Conservation (phyloP, 2,797 vertebrate species). For the Sebastolobus altivelis region DNA sequence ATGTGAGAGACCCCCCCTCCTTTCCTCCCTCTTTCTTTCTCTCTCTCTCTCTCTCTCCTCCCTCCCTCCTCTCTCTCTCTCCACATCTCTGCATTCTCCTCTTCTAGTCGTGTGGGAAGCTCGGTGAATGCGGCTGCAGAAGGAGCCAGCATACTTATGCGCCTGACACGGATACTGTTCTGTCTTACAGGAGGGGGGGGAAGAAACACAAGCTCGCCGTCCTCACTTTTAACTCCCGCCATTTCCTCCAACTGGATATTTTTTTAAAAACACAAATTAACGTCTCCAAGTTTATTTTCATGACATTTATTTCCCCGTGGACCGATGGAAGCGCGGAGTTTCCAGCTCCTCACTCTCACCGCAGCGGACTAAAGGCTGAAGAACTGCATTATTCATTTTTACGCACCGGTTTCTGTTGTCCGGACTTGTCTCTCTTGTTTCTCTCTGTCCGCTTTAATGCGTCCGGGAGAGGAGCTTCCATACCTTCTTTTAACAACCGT, state of each 20-base stretch:
- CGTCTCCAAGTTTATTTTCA: constrained; percentile 11
- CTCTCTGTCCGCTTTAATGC: not conserved
- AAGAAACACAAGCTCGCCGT: constrained; percentile 22
- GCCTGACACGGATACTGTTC: constrained; percentile 63
- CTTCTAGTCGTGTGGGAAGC: constrained; percentile 72
- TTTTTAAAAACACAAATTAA: not conserved
- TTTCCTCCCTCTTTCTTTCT: not conserved
- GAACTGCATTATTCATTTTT: constrained; percentile 77
- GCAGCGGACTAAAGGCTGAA: constrained; percentile 65
- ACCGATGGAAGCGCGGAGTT: constrained; percentile 58
- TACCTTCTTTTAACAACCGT: not conserved
- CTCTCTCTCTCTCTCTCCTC: not conserved
- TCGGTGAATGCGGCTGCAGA: constrained; percentile 75
- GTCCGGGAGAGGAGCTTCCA: constrained; percentile 4
- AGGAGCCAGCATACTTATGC: constrained; percentile 60
- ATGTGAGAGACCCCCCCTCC: constrained; percentile 19
- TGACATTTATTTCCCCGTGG: not conserved
- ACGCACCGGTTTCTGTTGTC: constrained; percentile 59
- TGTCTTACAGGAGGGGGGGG: constrained; percentile 46
- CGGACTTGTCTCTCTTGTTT: constrained; percentile 36
- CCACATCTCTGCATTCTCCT: constrained; percentile 66
- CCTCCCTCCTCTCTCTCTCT: constrained; percentile 14
- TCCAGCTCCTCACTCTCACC: constrained; percentile 53
- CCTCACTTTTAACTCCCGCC: not conserved
- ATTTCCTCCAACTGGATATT: constrained; percentile 23